Conservation (phyloP, 2,888 invertebrate species). For the Netelia virgata region DNA sequence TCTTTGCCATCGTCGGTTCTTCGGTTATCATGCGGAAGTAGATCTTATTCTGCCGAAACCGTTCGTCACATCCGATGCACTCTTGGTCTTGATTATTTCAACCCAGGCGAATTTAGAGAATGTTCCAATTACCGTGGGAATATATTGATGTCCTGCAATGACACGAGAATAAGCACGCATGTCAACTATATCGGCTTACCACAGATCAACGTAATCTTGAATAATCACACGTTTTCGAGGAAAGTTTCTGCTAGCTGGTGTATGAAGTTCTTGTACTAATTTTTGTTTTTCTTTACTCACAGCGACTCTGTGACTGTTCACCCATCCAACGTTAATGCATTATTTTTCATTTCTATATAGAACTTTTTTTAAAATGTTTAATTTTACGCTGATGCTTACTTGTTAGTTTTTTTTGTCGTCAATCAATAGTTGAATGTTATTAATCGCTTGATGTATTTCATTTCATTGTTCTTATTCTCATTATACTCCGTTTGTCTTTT, state of each 20-base stretch:
- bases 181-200: conserved; percentile 83
- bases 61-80: conserved; percentile 70
- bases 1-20: conserved; percentile 53
- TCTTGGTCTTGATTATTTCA: conserved; percentile 79
- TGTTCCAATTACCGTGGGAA: conserved; percentile 80
- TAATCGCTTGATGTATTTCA: too few species aligned
- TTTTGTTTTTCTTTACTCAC: conserved; percentile 13
- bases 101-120: conserved; percentile 83
- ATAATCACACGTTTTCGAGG: conserved; percentile 77
- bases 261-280: conserved; percentile 79
- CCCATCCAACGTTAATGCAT: background rate
- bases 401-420: too few species aligned
- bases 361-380: background rate
- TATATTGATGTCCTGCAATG: conserved; percentile 78
- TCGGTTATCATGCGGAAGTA: conserved; percentile 25
- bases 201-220: conserved; percentile 82
- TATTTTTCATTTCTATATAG: background rate
- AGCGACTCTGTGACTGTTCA: background rate
- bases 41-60: conserved; percentile 45
- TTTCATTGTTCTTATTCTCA: background rate
- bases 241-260: conserved; percentile 79
- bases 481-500: too few species aligned
- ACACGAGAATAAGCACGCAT: conserved; percentile 75
- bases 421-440: too few species aligned
- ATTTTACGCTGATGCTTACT: background rate